These are phyloP conservation scores for Scaptomyza graminum DNA, from an alignment of 1,140 invertebrate genomes.

Conservation along the genomic window DNA sequence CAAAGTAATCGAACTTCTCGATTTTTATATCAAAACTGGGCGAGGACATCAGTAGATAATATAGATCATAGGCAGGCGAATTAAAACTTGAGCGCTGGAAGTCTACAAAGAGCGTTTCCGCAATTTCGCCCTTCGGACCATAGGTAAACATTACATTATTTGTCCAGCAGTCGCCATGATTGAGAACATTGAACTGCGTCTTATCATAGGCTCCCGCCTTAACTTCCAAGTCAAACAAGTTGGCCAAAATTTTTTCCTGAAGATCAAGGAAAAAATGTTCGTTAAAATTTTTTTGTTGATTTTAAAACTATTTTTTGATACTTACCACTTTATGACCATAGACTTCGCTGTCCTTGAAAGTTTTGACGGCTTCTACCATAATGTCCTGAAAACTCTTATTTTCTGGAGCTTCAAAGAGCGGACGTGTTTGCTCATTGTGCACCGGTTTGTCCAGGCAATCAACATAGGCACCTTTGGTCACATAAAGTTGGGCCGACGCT, in stretches of 20 bases:
- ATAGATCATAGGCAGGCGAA: slow-evolving; percentile 71
- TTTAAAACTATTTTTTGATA: slow-evolving; percentile 8
- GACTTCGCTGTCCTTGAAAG: slow-evolving; percentile 22
- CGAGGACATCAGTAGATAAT: slow-evolving; percentile 52
- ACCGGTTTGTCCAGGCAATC: slow-evolving; percentile 30
- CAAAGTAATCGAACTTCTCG: slow-evolving; percentile 52
- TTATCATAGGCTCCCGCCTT: slow-evolving; percentile 26
- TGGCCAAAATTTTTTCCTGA: slow-evolving; percentile 9
- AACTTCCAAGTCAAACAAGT: background rate
- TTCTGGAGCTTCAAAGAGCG: slow-evolving; percentile 5
- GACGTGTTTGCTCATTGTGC: slow-evolving; percentile 16
- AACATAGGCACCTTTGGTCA: slow-evolving; percentile 20
- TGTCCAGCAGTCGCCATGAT: slow-evolving; percentile 86
- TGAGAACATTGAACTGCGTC: slow-evolving; percentile 85
- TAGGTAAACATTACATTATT: slow-evolving; percentile 81
- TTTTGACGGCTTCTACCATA: background rate
- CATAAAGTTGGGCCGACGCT: slow-evolving; percentile 76
- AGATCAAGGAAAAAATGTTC: background rate
- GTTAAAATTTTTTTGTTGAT: background rate
- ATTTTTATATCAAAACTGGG: slow-evolving; percentile 54
- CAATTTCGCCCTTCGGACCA: slow-evolving; percentile 32
- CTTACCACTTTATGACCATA: slow-evolving; percentile 54
- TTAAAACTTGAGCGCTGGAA: slow-evolving; percentile 69
- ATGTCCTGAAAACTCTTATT: slow-evolving; percentile 2
- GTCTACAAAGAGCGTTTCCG: slow-evolving; percentile 71